Evolutionary conservation across 2,113 vertebrate species (phyloP).

Genomic region (Halcyon senegalensis): DNA sequence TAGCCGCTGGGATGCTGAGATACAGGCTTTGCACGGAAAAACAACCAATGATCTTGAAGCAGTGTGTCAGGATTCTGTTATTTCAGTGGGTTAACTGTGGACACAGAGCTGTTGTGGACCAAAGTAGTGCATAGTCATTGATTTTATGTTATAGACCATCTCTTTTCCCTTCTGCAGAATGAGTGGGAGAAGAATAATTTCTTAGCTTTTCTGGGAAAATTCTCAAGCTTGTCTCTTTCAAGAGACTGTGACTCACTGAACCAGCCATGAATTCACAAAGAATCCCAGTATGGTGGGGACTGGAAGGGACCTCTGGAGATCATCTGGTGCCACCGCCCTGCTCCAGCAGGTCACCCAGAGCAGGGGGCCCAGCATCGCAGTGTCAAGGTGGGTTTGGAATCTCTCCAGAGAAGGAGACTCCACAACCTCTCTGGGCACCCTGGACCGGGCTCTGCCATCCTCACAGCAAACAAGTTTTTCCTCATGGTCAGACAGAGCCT

Average conservation of each 20-base stretch:
- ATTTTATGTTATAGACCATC: not conserved
- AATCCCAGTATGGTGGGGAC: not conserved
- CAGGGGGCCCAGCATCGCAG: not conserved
- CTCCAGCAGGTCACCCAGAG: not conserved
- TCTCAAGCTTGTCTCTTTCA: too few relatives aligned
- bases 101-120: not conserved
- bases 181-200: not conserved
- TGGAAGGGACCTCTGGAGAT: not conserved
- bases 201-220: not conserved
- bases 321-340: not conserved
- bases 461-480: too few relatives aligned
- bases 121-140: not conserved
- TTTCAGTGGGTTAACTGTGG: not conserved
- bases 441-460: too few relatives aligned
- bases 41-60: not conserved
- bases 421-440: too few relatives aligned
- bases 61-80: not conserved
- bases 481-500: too few relatives aligned
- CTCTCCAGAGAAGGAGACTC: too few relatives aligned
- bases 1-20: not conserved
- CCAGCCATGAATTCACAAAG: not conserved
- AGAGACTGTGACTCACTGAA: not conserved
- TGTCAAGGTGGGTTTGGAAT: not conserved
- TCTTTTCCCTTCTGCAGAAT: not conserved
- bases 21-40: not conserved